Conservation (phyloP, 2,797 vertebrate genomes). For the Epinephelus malabaricus region DNA sequence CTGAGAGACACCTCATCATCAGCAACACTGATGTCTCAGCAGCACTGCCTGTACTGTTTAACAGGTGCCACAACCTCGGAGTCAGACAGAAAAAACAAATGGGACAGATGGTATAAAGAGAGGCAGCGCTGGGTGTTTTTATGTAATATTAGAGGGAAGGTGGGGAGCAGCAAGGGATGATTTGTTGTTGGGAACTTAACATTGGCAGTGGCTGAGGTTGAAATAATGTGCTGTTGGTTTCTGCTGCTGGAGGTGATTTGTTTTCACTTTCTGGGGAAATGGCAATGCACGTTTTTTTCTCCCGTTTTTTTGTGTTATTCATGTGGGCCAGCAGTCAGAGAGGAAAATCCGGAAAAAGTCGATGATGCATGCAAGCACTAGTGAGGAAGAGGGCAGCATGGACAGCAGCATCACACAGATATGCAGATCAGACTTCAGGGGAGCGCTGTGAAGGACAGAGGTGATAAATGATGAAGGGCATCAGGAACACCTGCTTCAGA, state of each 20-base stretch:
- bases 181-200: constrained; percentile 32
- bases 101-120: constrained; percentile 48
- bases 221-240: constrained; percentile 28
- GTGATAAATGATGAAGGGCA: constrained; percentile 52
- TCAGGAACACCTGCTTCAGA: constrained; percentile 52
- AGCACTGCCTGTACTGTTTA: constrained; percentile 43
- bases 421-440: constrained; percentile 17
- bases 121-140: constrained; percentile 30
- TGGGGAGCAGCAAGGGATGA: constrained; percentile 21
- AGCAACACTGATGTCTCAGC: constrained; percentile 38
- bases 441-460: constrained; percentile 29
- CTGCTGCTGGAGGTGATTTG: constrained; percentile 30
- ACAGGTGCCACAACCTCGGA: constrained; percentile 60
- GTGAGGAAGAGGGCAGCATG: not conserved
- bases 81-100: constrained; percentile 41
- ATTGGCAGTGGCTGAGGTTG: constrained; percentile 28
- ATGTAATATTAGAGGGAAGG: constrained; percentile 41
- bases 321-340: not conserved
- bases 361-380: not conserved
- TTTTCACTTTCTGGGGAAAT: constrained; percentile 27
- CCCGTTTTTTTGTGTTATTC: not conserved
- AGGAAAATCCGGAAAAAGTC: not conserved
- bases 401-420: constrained; percentile 20
- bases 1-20: constrained; percentile 63
- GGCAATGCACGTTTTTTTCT: not conserved